These are phyloP conservation scores for Urocyon cinereoargenteus DNA, from an alignment of 2,797 vertebrate genomes.

Conservation along the genomic window DNA sequence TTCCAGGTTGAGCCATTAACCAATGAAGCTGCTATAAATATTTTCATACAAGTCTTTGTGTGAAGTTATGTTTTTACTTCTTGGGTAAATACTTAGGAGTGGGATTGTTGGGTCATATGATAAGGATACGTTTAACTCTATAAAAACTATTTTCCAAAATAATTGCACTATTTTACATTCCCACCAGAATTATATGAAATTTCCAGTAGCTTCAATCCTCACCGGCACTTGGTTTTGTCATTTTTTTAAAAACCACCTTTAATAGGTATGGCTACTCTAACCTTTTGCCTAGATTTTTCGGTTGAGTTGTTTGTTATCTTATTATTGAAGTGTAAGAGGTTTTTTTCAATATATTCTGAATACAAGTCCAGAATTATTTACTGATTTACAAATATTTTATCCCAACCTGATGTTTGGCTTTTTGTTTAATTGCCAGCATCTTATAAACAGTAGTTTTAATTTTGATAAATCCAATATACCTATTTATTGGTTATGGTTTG, in stretches of 20 bases:
- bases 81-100: not conserved
- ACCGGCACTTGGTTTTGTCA: not conserved
- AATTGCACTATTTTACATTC: not conserved
- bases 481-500: not conserved
- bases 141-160: not conserved
- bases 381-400: not conserved
- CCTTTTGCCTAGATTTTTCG: not conserved
- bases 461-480: not conserved
- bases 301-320: not conserved
- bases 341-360: not conserved
- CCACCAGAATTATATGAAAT: not conserved
- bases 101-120: not conserved
- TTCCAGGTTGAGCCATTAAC: conserved; percentile 28
- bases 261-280: not conserved
- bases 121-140: not conserved
- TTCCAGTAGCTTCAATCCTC: not conserved
- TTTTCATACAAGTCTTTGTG: conserved; percentile 12
- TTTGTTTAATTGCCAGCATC: conserved; percentile 20
- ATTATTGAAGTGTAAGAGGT: not conserved
- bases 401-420: not conserved
- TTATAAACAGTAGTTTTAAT: conserved; percentile 30
- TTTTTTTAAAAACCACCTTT: not conserved
- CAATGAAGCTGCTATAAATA: not conserved
- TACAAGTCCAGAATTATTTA: not conserved
- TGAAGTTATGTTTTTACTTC: conserved; percentile 14